Evolutionary conservation across 1,140 invertebrate genomes (phyloP).

Genomic region (Trichoplusia ni): DNA sequence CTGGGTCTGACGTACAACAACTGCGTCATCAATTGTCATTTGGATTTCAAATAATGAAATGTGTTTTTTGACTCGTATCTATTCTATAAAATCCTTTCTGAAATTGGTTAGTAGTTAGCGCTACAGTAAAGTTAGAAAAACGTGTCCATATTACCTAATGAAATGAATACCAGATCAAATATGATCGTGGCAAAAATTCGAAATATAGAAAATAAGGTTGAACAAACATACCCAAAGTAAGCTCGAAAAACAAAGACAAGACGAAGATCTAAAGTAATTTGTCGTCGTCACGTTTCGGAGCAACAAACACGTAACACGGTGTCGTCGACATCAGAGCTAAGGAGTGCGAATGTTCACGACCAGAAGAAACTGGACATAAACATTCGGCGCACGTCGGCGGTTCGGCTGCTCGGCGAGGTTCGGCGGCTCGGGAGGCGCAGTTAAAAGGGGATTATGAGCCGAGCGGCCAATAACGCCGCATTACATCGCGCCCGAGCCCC

Average conservation of each 20-base stretch:
- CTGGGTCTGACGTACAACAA: not conserved
- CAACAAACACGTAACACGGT: not conserved
- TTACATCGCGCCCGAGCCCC: slow-evolving; percentile 49
- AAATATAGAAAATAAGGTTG: no score
- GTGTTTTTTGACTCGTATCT: no score
- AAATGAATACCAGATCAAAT: no score
- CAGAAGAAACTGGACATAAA: slow-evolving; percentile 51
- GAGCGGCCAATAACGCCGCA: slow-evolving; percentile 70
- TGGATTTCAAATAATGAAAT: no score
- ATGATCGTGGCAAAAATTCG: no score
- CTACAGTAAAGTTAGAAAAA: no score
- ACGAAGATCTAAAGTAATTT: not conserved
- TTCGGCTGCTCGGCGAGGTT: no score
- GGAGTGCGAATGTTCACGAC: slow-evolving; percentile 65
- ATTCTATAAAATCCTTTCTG: no score
- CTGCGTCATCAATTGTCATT: not conserved
- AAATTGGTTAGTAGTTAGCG: no score
- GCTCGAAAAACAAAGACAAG: not conserved
- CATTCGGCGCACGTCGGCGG: slow-evolving; percentile 65
- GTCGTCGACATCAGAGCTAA: slow-evolving; percentile 49
- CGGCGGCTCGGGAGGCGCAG: slow-evolving; percentile 54
- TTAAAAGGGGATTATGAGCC: slow-evolving; percentile 77
- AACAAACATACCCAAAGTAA: no score
- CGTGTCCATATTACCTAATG: no score
- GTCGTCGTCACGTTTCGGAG: not conserved